Base-by-base conservation (phyloP, 1,140 invertebrate genomes). In the Eufriesea mexicana region DNA sequence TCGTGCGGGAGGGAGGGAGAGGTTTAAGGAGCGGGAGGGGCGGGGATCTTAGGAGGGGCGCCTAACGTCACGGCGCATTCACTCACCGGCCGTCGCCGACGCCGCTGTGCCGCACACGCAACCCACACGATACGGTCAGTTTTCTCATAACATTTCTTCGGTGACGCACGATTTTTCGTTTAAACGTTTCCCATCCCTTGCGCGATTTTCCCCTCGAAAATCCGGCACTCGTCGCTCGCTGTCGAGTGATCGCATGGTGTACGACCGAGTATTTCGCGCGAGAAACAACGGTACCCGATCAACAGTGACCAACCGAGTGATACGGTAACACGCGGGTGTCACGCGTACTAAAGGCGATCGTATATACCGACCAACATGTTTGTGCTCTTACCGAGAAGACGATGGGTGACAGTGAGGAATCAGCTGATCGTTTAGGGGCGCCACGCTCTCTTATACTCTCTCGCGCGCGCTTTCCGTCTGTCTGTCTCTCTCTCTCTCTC, bases 31-130 rank as follows among this genome's bases (percentile, higher is more conserved):
- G 75, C 54, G 59, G 68, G 86, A 84, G 84, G 89, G 89, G 88
- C 79, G 89, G 89, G 73, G 78, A 87, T 92, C 89, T 91, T 91
- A 90, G 91, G 92, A 92, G 92, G 91, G 93, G 91, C 91, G 91
- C 90, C 87, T 86, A 91, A 91, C 89, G 85, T 92, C 90, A 89
- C 91, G 83, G 89, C 91, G 92, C 93, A 94, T 93, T 94, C 93
- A 93, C 93, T 94, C 92, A 92, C 90, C 93, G 93, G 91, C 92
- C 92, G 93, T 93, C 92, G 91, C 87, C 91, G 93, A 92, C 91
- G 91, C 92, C 91, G 91, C 88, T 90, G 85, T 90, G 91, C 90
- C 89, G 90, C 83, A 89, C 90, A 91, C 91, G 91, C 86, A 86
- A 89, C 82, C 88, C 85, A 87, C 84, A 89, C 89, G 85, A 89